Percentiles rank a stretch among this genome's conserved stretches.
phyloP scores from a whole-genome alignment of 1,140 invertebrate genomes.

The Tachypleus tridentatus region DNA sequence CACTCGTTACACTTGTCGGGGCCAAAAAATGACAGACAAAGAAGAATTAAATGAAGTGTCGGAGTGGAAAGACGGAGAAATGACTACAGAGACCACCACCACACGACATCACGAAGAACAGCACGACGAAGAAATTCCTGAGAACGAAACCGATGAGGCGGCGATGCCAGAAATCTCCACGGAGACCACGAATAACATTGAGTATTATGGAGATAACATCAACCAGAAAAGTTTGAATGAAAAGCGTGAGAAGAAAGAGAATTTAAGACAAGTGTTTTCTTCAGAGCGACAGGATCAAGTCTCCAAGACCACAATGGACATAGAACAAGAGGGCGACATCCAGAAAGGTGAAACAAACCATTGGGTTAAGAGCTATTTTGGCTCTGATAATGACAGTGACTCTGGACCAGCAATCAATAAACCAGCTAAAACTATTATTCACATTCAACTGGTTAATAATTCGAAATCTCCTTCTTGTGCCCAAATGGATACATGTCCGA shows the following conservation, averaged over 20 bases:
- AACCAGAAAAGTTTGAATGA: constrained; percentile 63
- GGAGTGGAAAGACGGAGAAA: constrained; percentile 52
- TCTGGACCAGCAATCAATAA: too few relatives aligned
- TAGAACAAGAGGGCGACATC: constrained; percentile 75
- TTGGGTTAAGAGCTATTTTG: constrained; percentile 80
- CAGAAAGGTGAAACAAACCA: constrained; percentile 70
- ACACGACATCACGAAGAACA: constrained; percentile 45
- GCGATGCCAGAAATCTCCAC: constrained; percentile 35
- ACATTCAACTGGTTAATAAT: too few relatives aligned
- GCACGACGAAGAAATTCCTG: constrained; percentile 39
- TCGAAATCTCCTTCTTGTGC: too few relatives aligned
- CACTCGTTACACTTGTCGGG: constrained; percentile 33
- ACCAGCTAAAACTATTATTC: neutral
- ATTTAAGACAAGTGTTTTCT: neutral
- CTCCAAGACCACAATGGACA: constrained; percentile 55
- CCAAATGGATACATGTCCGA: too few relatives aligned
- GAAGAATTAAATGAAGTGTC: constrained; percentile 60
- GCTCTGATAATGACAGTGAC: constrained; percentile 46
- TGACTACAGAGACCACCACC: constrained; percentile 59
- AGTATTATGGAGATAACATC: constrained; percentile 38
- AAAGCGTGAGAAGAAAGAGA: constrained; percentile 33
- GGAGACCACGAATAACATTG: constrained; percentile 42
- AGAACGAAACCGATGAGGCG: constrained; percentile 29
- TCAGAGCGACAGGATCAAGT: constrained; percentile 7
- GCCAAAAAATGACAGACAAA: constrained; percentile 62